phyloP scores from a whole-genome alignment of 2,113 vertebrate species.

The Phyllostomus hastatus region DNA sequence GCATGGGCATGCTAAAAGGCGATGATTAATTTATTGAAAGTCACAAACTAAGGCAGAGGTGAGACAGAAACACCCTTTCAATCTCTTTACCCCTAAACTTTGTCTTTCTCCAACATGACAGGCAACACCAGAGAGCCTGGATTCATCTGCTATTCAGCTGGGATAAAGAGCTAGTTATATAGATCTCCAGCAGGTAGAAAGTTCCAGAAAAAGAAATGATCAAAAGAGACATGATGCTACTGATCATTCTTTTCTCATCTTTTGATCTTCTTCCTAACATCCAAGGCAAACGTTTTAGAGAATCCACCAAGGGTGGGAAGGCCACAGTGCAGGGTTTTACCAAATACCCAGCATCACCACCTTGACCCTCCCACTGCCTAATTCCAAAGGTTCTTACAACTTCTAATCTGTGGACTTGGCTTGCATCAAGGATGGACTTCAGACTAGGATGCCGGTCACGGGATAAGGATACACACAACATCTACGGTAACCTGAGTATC shows the following conservation, averaged over 20 bases:
- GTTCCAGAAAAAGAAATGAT: not conserved
- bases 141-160: not conserved
- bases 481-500: not conserved
- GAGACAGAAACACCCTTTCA: not conserved
- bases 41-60: not conserved
- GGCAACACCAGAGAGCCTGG: not conserved
- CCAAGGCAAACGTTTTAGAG: conserved; percentile 3
- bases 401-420: not conserved
- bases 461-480: not conserved
- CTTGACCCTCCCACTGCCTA: not conserved
- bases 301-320: not conserved
- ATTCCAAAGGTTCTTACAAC: not conserved
- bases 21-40: not conserved
- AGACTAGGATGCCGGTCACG: not conserved
- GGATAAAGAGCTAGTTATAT: not conserved
- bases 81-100: not conserved
- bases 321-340: not conserved
- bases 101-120: not conserved
- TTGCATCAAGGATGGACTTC: not conserved
- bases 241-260: not conserved
- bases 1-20: not conserved
- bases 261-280: not conserved
- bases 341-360: not conserved
- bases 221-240: not conserved
- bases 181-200: not conserved